These are phyloP conservation scores for Cryptocephalus primarius DNA, from an alignment of 2,888 invertebrate species.

Conservation along the genomic window DNA sequence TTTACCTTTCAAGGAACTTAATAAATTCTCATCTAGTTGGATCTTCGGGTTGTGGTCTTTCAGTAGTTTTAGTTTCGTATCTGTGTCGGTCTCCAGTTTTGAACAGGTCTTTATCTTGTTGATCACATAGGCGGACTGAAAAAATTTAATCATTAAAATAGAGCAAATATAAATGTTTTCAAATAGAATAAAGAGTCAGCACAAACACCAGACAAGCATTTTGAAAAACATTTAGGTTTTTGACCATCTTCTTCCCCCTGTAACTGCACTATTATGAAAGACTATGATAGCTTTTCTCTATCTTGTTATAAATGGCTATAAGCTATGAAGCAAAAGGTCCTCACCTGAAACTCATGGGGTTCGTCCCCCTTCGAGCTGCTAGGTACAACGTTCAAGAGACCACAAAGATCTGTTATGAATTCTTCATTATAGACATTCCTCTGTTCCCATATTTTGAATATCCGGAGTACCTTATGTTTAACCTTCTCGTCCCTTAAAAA, in stretches of 20 bases:
- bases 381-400: slow-evolving; percentile 68
- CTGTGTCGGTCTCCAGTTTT: slow-evolving; percentile 62
- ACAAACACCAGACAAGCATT: no score
- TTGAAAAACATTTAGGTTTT: not conserved
- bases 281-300: no score
- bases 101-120: slow-evolving; percentile 66
- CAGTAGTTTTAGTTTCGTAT: slow-evolving; percentile 54
- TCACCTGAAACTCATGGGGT: slow-evolving; percentile 65
- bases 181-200: not conserved
- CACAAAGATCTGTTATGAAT: slow-evolving; percentile 77
- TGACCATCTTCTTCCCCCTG: no score
- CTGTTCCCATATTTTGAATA: slow-evolving; percentile 95
- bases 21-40: slow-evolving; percentile 65
- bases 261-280: no score
- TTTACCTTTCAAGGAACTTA: slow-evolving; percentile 69
- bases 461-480: slow-evolving; percentile 72
- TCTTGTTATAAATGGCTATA: not conserved
- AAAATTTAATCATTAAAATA: slow-evolving; percentile 14
- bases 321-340: no score
- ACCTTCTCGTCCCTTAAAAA: slow-evolving; percentile 74
- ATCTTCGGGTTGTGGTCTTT: slow-evolving; percentile 55
- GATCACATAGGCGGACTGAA: slow-evolving; percentile 59
- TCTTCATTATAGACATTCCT: slow-evolving; percentile 82
- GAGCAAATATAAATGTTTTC: not conserved
- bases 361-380: slow-evolving; percentile 57